Conservation (phyloP, 2,797 vertebrate species). For the Enteromius anoplus region DNA sequence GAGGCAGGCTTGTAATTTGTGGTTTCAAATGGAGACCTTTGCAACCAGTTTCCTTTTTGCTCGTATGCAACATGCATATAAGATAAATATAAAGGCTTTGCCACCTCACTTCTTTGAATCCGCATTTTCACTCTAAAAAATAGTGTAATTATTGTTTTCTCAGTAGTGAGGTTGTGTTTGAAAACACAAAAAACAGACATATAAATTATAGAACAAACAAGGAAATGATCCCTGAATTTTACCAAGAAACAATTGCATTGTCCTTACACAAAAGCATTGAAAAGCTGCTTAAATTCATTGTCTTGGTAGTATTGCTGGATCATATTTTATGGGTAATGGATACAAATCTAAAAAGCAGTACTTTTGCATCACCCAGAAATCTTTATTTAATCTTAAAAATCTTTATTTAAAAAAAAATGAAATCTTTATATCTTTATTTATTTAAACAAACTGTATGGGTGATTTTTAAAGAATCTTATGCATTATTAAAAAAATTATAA, state of each 20-base stretch:
- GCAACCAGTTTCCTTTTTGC: conserved; percentile 55
- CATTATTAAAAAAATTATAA: background rate
- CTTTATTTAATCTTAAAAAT: background rate
- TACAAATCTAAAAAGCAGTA: background rate
- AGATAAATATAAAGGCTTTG: conserved; percentile 51
- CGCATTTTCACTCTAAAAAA: conserved; percentile 20
- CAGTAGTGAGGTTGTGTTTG: conserved; percentile 27
- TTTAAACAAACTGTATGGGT: background rate
- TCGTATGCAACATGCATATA: conserved; percentile 46
- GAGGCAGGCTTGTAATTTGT: conserved; percentile 63
- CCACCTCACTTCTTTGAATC: conserved; percentile 38
- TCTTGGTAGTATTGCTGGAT: background rate
- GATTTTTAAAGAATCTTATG: background rate
- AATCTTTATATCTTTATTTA: no score
- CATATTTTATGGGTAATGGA: background rate
- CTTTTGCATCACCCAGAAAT: background rate
- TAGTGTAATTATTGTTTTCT: conserved; percentile 42
- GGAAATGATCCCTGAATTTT: background rate
- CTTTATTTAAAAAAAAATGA: no score
- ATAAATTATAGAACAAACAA: conserved; percentile 7
- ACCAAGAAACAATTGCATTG: background rate
- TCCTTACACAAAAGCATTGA: background rate
- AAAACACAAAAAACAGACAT: conserved; percentile 13
- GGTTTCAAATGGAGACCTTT: conserved; percentile 58
- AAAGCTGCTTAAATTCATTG: background rate